These are phyloP conservation scores for Ia io DNA, from an alignment of 2,113 vertebrate genomes.

Conservation along the genomic window DNA sequence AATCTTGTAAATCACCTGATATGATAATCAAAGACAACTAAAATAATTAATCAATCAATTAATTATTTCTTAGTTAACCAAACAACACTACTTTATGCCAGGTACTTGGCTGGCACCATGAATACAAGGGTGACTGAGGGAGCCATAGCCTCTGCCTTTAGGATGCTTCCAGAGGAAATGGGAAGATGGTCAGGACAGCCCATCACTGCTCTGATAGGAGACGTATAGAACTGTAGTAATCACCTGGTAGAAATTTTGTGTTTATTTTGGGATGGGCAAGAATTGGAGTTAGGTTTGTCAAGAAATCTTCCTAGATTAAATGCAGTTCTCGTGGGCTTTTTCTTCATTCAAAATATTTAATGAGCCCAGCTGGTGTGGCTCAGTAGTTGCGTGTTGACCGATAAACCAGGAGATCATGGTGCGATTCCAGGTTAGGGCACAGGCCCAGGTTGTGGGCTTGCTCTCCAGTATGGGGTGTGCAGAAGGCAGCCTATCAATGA, in stretches of 20 bases:
- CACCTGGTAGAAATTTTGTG: not conserved
- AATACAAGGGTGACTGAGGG: not conserved
- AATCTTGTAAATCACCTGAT: not conserved
- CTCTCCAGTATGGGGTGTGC: too few species aligned
- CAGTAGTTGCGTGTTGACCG: too few species aligned
- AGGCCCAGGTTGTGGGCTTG: too few species aligned
- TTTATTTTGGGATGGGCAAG: not conserved
- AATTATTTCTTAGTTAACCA: not conserved
- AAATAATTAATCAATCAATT: not conserved
- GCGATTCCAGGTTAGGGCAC: too few species aligned
- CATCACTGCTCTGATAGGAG: not conserved
- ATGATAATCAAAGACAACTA: not conserved
- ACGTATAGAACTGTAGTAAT: rapidly evolving
- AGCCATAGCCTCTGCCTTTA: not conserved
- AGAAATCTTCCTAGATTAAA: not conserved
- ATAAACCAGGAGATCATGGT: too few species aligned
- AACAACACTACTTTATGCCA: not conserved
- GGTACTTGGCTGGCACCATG: not conserved
- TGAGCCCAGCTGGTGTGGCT: not conserved
- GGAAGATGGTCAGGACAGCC: too few species aligned
- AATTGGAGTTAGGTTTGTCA: not conserved
- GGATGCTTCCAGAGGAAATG: not conserved
- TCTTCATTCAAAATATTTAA: not conserved
- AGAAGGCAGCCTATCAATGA: too few species aligned
- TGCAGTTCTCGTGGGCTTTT: not conserved